Base-by-base conservation (phyloP, 30 jellyfish, hydroid and myxozoan species). In the Rhopilema esculentum region DNA sequence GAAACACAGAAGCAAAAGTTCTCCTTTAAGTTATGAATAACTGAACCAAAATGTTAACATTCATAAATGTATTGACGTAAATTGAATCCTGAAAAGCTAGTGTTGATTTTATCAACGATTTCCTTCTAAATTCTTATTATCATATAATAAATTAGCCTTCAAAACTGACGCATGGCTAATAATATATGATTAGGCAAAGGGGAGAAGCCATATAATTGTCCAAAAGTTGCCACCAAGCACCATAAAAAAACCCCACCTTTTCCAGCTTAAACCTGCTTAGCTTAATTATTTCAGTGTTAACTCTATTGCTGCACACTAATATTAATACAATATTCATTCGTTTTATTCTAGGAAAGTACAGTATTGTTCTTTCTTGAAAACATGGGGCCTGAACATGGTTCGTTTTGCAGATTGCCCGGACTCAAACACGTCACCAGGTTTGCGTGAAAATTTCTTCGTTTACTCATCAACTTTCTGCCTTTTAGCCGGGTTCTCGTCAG, bases 401-500 rank as follows among this genome's bases (percentile, higher is more conserved):
- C 57, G 57, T 40, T 40, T 40, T n/a, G n/a, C n/a, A n/a, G n/a
- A n/a, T n/a, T n/a, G n/a, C n/a, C n/a, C n/a, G n/a, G n/a, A n/a
- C n/a, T n/a, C n/a, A n/a, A n/a, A n/a, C n/a, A n/a, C n/a, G n/a
- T n/a, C n/a, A n/a, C n/a, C n/a, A n/a, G n/a, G n/a, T n/a, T n/a
- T n/a, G n/a, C n/a, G n/a, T n/a, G n/a, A n/a, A n/a, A n/a, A n/a
- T n/a, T n/a, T n/a, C n/a, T 40, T 40, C 57, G 6, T 40, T 40
- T 12, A 40, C 57, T 40, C 57, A 40, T 69, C 79, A 17, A 62
- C 51, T 21, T 70, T 84, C 69, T 66, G 86, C 87, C 31, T 69
- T 86, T 72, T 84, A 18, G 69, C 29, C 66, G 87, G 72, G 21
- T 75, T 40, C 49, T 86, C 95, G 23, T 80, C 84, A 20, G 25